phyloP scores from a whole-genome alignment of 1,140 invertebrate species.

The Ceratosolen solmsi region DNA sequence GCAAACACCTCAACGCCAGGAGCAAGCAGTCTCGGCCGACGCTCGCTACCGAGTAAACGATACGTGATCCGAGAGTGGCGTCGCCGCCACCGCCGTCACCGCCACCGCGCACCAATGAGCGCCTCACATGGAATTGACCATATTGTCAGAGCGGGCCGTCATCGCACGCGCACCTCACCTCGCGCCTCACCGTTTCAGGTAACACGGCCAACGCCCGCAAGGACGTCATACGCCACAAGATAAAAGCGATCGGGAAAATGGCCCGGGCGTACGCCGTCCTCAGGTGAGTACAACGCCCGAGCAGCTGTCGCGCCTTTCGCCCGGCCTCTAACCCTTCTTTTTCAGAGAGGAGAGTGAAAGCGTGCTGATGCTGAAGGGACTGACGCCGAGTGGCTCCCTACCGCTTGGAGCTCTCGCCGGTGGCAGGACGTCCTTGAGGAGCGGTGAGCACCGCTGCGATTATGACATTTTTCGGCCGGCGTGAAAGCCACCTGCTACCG shows the following conservation, averaged over 20 bases:
- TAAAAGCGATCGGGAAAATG: constrained; percentile 45
- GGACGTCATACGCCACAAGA: constrained; percentile 37
- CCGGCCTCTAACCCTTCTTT: background rate
- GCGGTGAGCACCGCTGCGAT: constrained; percentile 1
- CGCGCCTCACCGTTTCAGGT: background rate
- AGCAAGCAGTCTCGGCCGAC: too few species aligned
- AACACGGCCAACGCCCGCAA: constrained; percentile 6
- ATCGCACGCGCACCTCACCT: background rate
- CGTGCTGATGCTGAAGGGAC: constrained; percentile 43
- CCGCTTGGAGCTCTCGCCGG: constrained; percentile 36
- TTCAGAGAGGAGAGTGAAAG: constrained; percentile 46
- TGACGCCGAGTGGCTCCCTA: constrained; percentile 31
- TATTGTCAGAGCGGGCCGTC: background rate
- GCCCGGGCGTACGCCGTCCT: constrained; percentile 22
- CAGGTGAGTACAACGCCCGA: background rate
- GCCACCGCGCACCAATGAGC: background rate
- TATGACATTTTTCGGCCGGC: constrained; percentile 14
- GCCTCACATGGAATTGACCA: background rate
- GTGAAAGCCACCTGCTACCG: constrained; percentile 25
- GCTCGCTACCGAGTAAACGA: too few species aligned
- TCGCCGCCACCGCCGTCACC: background rate
- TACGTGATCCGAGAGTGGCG: background rate
- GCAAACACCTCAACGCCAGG: too few species aligned
- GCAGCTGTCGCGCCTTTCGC: background rate
- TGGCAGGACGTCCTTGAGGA: constrained; percentile 31